Base-by-base conservation (phyloP, 2,797 vertebrate genomes). In the Pipistrellus pipistrellus region DNA sequence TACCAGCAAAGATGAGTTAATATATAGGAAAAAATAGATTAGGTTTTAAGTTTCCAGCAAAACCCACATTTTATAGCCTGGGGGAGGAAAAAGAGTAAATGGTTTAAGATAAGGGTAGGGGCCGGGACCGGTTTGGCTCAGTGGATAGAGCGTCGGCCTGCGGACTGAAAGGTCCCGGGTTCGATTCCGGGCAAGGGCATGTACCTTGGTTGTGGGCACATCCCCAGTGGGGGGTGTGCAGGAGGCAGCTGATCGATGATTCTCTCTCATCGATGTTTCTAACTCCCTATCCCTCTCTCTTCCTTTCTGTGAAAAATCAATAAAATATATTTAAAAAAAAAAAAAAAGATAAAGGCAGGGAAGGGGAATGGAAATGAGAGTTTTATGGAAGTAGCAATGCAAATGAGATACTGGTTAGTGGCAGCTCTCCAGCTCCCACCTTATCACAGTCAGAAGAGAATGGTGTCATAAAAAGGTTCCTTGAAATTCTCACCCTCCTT, bases 31-130 rank as follows among this genome's bases (percentile, higher is more conserved):
- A 88, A 88, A 81, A 9, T 12, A 62, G 21, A 88, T 48, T 1
- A 62, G 32, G 23, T 78, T 90, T 94, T 25, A 77, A 77, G 17
- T 73, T 46, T 81, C 38, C 62, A 92, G 68, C 68, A 78, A 90
- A 92, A 90, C 38, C 46, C 64, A 55, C 17, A 93, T 27, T 87
- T 88, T 78, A 84, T 30, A 88, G 59, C 30, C 1, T 72, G 38
- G 23, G 3, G 25, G 84, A 86, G 23, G 59, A 81, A 1, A 90
- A 75, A 75, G 55, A 75, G 7, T 55, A 38, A 80, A 11, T 35
- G n/a, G 88, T 80, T 83, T 78, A 89, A 69, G 73, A 57, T 57
- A 82, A 94, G 89, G 30, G 30, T 4, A 72, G 13, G 3, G 20
- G n/a, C n/a, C n/a, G n/a, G n/a, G n/a, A n/a, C n/a, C n/a, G n/a